These are phyloP conservation scores for Epizoanthus ramosus DNA, from an alignment of 92 coral and sea anemone genomes.

Conservation along the genomic window DNA sequence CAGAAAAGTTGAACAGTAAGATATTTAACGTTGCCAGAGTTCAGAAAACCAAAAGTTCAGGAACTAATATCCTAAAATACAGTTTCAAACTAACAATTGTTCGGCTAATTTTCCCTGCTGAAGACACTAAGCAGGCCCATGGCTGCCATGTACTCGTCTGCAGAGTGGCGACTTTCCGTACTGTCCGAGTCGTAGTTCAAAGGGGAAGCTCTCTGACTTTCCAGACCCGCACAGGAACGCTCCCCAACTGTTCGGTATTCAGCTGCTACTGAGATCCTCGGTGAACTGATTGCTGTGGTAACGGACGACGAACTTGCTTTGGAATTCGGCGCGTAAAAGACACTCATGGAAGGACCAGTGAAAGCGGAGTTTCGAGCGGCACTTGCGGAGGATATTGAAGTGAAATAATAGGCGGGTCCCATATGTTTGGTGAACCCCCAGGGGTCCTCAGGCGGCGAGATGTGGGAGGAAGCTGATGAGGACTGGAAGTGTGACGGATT, in stretches of 20 bases:
- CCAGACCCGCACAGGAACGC: neutral
- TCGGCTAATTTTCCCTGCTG: conserved; percentile 52
- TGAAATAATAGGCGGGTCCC: neutral
- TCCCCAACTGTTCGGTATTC: neutral
- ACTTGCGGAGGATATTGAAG: neutral
- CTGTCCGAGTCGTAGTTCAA: conserved; percentile 30
- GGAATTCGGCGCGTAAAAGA: neutral
- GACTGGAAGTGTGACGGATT: conserved; percentile 16
- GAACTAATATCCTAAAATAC: too few relatives aligned
- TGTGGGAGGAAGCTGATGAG: neutral
- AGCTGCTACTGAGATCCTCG: conserved; percentile 9
- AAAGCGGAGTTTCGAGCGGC: neutral
- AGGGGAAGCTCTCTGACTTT: conserved; percentile 26
- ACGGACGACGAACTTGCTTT: conserved; percentile 1
- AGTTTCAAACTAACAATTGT: too few relatives aligned
- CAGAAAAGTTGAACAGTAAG: too few relatives aligned
- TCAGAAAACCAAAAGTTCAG: too few relatives aligned
- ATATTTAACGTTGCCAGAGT: too few relatives aligned
- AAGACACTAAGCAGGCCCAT: conserved; percentile 59
- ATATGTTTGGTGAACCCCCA: conserved; percentile 23
- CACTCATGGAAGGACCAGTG: conserved; percentile 12
- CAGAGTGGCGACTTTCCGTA: conserved; percentile 40
- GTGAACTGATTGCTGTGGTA: neutral
- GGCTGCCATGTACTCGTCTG: conserved; percentile 71
- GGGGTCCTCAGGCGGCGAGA: neutral